Conservation (phyloP, 2,888 invertebrate species). For the Amaurobius ferox region DNA sequence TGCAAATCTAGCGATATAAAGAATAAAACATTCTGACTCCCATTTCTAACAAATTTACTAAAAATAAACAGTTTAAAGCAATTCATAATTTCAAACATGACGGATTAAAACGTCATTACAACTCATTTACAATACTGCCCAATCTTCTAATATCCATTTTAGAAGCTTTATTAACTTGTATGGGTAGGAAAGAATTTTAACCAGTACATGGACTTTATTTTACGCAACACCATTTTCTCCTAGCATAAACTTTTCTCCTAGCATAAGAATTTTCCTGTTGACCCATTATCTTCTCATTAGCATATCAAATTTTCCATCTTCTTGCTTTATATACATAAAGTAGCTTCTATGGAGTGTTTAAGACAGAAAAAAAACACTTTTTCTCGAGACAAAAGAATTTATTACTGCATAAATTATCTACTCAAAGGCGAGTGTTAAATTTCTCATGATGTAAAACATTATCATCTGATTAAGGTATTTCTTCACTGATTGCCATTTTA, state of each 20-base stretch:
- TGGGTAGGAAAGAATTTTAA: too few species aligned
- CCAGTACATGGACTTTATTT: neutral
- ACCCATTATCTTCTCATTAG: slow-evolving; percentile 8
- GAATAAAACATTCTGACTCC: too few species aligned
- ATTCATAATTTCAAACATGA: too few species aligned
- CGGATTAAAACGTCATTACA: too few species aligned
- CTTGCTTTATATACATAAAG: neutral
- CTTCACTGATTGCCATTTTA: neutral
- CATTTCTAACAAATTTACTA: too few species aligned
- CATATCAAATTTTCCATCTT: neutral
- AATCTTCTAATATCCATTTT: too few species aligned
- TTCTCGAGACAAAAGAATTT: neutral
- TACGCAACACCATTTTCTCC: neutral
- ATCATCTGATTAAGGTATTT: neutral
- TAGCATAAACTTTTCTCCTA: too few species aligned
- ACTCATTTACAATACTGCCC: too few species aligned
- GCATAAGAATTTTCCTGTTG: neutral
- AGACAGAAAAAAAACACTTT: neutral
- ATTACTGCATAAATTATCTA: neutral
- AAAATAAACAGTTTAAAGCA: too few species aligned
- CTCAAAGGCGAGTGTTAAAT: neutral
- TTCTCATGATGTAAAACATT: neutral
- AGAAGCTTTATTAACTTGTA: too few species aligned
- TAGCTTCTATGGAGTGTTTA: neutral
- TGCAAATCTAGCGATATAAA: too few species aligned